phyloP scores from a whole-genome alignment of 1,140 invertebrate species.

The Luehdorfia chinensis region DNA sequence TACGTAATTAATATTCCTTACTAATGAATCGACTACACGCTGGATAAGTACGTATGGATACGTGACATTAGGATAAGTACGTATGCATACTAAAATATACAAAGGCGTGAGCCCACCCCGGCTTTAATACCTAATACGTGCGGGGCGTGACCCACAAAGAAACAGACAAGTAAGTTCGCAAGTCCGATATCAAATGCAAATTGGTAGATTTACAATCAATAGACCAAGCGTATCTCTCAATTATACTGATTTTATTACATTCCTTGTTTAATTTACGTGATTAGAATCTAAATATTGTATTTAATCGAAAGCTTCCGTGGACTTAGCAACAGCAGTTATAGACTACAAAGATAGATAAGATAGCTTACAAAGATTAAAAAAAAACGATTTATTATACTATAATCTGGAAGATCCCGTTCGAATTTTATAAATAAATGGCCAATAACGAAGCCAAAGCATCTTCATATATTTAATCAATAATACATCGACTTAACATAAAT shows the following conservation, averaged over 20 bases:
- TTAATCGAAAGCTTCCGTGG: constrained; percentile 28
- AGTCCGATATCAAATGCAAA: constrained; percentile 48
- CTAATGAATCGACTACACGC: no score
- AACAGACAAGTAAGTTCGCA: constrained; percentile 31
- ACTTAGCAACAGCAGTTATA: constrained; percentile 26
- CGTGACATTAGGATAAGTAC: no score
- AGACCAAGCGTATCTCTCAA: constrained; percentile 42
- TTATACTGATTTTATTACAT: constrained; percentile 58
- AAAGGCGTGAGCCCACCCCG: constrained; percentile 17
- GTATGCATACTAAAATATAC: no score
- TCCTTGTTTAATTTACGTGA: constrained; percentile 39
- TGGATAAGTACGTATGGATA: no score
- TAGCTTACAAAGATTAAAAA: no score
- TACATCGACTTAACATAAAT: constrained; percentile 12
- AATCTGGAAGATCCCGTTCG: constrained; percentile 13
- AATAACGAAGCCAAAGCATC: constrained; percentile 13
- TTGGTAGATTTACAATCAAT: constrained; percentile 62
- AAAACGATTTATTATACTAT: constrained; percentile 14
- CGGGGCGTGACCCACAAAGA: constrained; percentile 18
- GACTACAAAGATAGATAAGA: no score
- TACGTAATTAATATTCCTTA: no score
- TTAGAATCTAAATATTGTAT: constrained; percentile 28
- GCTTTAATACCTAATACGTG: not conserved
- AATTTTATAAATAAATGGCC: constrained; percentile 17
- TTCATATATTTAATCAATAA: constrained; percentile 16